A percentile compares a stretch with the other conserved stretches of the same genome.
phyloP scores from a whole-genome alignment of 2,113 vertebrate species.

The Isurus oxyrinchus region DNA sequence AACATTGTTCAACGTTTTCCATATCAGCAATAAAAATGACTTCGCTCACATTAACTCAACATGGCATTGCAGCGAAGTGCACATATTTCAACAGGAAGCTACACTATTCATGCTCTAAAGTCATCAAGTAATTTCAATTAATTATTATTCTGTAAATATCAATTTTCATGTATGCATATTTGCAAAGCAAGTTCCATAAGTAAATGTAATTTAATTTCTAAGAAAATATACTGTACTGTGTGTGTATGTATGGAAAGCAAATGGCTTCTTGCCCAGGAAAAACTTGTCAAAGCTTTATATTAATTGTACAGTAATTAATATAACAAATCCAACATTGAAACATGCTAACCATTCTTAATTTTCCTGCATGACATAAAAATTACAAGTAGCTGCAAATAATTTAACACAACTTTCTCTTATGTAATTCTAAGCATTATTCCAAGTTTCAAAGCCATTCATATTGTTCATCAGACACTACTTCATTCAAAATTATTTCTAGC shows the following conservation, averaged over 20 bases:
- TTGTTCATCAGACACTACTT: conserved; percentile 4
- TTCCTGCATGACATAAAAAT: conserved; percentile 56
- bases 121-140: not conserved
- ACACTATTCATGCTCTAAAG: not conserved
- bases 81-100: not conserved
- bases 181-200: not conserved
- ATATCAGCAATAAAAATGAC: not conserved
- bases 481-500: not conserved
- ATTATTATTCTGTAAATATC: not conserved
- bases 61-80: not conserved
- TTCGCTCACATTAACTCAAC: not conserved
- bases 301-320: conserved; percentile 50
- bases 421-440: not conserved
- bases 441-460: conserved; percentile 42
- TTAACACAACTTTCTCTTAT: not conserved
- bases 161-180: not conserved
- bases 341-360: conserved; percentile 74
- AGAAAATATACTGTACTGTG: not conserved
- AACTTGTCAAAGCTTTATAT: conserved; percentile 51
- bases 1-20: not conserved
- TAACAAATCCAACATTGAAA: conserved; percentile 63
- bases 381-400: conserved; percentile 47
- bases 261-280: conserved; percentile 14
- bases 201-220: not conserved
- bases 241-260: not conserved